Evolutionary conservation across 2,113 vertebrate genomes (phyloP).

Genomic region (Dipodomys spectabilis): DNA sequence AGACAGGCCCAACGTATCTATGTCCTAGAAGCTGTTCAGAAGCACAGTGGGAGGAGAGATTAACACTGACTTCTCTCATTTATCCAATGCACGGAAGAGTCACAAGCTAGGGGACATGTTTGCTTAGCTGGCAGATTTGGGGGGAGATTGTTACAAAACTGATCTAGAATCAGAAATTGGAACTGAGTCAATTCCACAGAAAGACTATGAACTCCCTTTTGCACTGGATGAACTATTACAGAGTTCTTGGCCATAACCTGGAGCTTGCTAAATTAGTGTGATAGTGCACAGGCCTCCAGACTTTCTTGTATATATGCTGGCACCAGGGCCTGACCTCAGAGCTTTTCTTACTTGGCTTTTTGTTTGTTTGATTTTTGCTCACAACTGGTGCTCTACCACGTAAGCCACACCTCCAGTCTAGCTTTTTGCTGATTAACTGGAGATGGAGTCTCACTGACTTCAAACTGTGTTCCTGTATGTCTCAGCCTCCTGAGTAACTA

Average conservation of each 20-base stretch:
- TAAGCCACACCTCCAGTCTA: no score
- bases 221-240: neutral
- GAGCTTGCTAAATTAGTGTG: no score
- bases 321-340: no score
- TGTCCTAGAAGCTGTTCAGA: neutral
- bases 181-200: constrained; percentile 24
- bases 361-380: no score
- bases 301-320: no score
- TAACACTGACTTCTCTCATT: constrained; percentile 48
- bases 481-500: no score
- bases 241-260: constrained; percentile 5
- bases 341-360: no score
- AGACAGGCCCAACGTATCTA: constrained; percentile 15
- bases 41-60: constrained; percentile 46
- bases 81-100: constrained; percentile 31
- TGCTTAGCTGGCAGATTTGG: constrained; percentile 43
- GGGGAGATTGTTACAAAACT: constrained; percentile 13
- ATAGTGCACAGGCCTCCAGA: no score
- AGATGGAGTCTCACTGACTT: no score
- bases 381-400: no score
- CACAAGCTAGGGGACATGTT: constrained; percentile 20
- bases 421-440: no score
- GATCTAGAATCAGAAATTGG: constrained; percentile 53
- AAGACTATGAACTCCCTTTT: neutral
- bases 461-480: no score